Percentiles rank a stretch among this genome's conserved stretches.
phyloP scores from a whole-genome alignment of 2,888 invertebrate species.

The Harpalus rufipes region DNA sequence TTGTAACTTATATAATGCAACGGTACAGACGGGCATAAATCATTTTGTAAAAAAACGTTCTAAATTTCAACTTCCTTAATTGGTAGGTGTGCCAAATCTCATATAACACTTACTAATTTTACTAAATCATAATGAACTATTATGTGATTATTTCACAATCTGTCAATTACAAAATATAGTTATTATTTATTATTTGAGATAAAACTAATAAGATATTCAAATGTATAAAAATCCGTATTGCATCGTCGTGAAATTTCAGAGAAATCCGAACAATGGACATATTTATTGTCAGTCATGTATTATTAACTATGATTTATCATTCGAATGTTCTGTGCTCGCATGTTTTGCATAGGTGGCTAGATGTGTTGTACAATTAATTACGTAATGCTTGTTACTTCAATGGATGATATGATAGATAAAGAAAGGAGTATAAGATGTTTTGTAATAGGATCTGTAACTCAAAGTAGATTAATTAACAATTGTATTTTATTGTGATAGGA shows the following conservation, averaged over 20 bases:
- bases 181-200: constrained; percentile 26
- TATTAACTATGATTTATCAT: constrained; percentile 52
- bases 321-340: constrained; percentile 18
- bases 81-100: constrained; percentile 30
- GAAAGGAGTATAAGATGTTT: background rate
- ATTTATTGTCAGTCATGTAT: constrained; percentile 35
- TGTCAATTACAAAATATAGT: constrained; percentile 43
- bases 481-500: constrained; percentile 8
- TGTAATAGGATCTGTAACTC: constrained; percentile 23
- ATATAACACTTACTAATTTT: constrained; percentile 31
- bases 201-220: background rate
- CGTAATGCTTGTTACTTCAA: constrained; percentile 29
- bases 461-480: constrained; percentile 26
- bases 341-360: constrained; percentile 49
- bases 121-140: constrained; percentile 19
- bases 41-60: constrained; percentile 18
- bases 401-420: constrained; percentile 35
- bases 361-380: constrained; percentile 40
- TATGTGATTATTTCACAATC: constrained; percentile 34
- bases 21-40: too few relatives aligned
- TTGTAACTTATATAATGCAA: too few relatives aligned
- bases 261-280: constrained; percentile 46
- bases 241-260: constrained; percentile 27
- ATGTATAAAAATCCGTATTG: constrained; percentile 29
- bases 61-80: constrained; percentile 43